phyloP scores from a whole-genome alignment of 1,140 invertebrate species.

The Akabosia matsudoensis region DNA sequence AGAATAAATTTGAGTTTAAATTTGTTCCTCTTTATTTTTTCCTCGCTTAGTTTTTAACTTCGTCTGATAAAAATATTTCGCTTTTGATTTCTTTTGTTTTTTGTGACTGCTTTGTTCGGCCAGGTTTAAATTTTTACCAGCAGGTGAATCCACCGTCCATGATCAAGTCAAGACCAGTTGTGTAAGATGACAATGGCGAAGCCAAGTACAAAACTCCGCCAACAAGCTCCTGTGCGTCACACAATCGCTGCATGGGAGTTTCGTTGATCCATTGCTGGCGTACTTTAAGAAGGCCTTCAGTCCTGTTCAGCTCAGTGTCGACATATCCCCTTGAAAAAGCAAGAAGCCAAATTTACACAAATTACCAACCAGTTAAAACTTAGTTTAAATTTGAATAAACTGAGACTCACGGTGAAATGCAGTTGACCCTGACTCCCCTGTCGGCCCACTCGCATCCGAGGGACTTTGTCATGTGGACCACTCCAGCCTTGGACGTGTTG shows the following conservation, averaged over 20 bases:
- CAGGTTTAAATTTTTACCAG: slow-evolving; percentile 27
- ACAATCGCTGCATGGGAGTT: slow-evolving; percentile 43
- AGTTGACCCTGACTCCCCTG: slow-evolving; percentile 42
- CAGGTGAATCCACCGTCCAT: slow-evolving; percentile 38
- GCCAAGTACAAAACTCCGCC: slow-evolving; percentile 45
- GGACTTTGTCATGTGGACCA: slow-evolving; percentile 41
- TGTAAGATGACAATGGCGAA: slow-evolving; percentile 42
- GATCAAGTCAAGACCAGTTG: slow-evolving; percentile 42
- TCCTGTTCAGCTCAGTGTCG: slow-evolving; percentile 43
- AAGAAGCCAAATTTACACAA: slow-evolving; percentile 20
- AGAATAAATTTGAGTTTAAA: too few species aligned
- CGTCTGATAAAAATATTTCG: too few species aligned
- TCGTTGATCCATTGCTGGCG: slow-evolving; percentile 42
- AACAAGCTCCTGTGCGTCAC: slow-evolving; percentile 42
- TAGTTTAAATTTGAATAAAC: not conserved
- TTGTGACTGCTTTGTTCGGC: not conserved
- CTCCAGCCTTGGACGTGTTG: slow-evolving; percentile 39
- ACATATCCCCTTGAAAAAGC: slow-evolving; percentile 41
- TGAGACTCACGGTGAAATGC: slow-evolving; percentile 45
- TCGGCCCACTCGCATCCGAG: slow-evolving; percentile 41
- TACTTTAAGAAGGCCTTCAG: slow-evolving; percentile 35
- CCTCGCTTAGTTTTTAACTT: too few species aligned
- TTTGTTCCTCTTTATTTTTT: too few species aligned
- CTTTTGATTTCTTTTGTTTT: not conserved
- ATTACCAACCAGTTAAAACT: not conserved